These are phyloP conservation scores for Drosophila nannoptera DNA, from an alignment of 1,140 invertebrate species.

Conservation along the genomic window DNA sequence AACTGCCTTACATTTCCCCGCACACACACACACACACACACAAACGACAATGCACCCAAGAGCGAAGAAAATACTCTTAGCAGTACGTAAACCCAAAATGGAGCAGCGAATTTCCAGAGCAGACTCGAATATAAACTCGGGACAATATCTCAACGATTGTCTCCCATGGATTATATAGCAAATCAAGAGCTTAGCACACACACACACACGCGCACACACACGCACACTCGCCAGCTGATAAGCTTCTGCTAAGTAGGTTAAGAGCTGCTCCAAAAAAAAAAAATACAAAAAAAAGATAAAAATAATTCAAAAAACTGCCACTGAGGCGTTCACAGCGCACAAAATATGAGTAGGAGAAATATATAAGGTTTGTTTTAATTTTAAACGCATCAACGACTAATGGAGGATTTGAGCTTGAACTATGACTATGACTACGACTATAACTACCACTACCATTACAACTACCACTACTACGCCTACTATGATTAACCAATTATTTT, in stretches of 20 bases:
- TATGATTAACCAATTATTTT: constrained; percentile 73
- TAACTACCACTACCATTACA: constrained; percentile 41
- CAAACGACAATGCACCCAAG: constrained; percentile 69
- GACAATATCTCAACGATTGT: constrained; percentile 70
- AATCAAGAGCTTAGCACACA: constrained; percentile 40
- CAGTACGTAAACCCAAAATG: constrained; percentile 37
- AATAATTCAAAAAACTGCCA: constrained; percentile 58
- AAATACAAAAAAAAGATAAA: constrained; percentile 8
- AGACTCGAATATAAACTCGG: constrained; percentile 38
- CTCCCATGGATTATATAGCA: constrained; percentile 44
- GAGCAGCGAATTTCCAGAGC: constrained; percentile 8
- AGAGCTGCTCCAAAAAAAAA: constrained; percentile 28
- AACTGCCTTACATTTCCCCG: constrained; percentile 65
- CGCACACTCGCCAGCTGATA: not conserved
- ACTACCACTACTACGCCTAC: constrained; percentile 48
- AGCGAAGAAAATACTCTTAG: constrained; percentile 56
- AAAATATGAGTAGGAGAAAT: constrained; percentile 62
- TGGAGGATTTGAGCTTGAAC: constrained; percentile 79
- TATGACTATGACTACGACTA: constrained; percentile 53
- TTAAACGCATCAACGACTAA: constrained; percentile 75
- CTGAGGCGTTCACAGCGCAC: constrained; percentile 72
- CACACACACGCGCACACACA: constrained; percentile 46
- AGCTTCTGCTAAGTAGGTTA: constrained; percentile 10
- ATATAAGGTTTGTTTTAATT: constrained; percentile 73
- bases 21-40: constrained; percentile 29